Base-by-base conservation (phyloP, 2,888 invertebrate genomes). In the Crematogaster levior region DNA sequence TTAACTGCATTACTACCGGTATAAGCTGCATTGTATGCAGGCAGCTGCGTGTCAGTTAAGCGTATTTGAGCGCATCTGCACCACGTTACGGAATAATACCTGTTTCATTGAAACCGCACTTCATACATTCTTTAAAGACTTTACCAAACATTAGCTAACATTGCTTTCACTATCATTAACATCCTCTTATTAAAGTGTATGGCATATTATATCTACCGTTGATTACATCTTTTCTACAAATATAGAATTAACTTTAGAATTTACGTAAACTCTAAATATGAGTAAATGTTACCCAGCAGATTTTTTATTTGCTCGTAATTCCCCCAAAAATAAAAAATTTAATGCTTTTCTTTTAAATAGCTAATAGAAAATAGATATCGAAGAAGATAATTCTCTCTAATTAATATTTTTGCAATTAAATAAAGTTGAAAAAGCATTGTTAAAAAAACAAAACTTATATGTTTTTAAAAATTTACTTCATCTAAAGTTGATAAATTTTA, bases 1-100 rank as follows among this genome's bases (percentile, higher is more conserved):
- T 79, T 79, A 70, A 79, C 72, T 56, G 24, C 24, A 56, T 79
- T 77, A 79, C 72, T 24, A 72, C 5, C 27, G n/a, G 34, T 75
- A 75, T 75, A 66, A 77, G 70, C 70, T 43, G 21, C 30, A 77
- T 70, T 56, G 72, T 56, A 34, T 70, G 37, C 10, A 74, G 37
- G 40, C 40, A 72, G 43, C 73, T 79, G 77, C 30, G 24, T n/a
- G 70, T 43, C 70, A 7, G 56, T 79, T 70, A 70, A 79, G 77
- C 77, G 56, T 56, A 79, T 79, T 79, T 56, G 34, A 65, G 24
- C 34, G 56, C 56, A 79, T 46, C 43, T 79, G 72, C 24, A 56
- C 43, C 30, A 43, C 12, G 53, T 56, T 56, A 24, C 40, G 48
- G 7, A 74, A 61, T 34, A 74, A 34, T 48, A 34, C n/a, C 18